Base-by-base conservation (phyloP, 2,113 vertebrate genomes). In the Pyrgilauda ruficollis region DNA sequence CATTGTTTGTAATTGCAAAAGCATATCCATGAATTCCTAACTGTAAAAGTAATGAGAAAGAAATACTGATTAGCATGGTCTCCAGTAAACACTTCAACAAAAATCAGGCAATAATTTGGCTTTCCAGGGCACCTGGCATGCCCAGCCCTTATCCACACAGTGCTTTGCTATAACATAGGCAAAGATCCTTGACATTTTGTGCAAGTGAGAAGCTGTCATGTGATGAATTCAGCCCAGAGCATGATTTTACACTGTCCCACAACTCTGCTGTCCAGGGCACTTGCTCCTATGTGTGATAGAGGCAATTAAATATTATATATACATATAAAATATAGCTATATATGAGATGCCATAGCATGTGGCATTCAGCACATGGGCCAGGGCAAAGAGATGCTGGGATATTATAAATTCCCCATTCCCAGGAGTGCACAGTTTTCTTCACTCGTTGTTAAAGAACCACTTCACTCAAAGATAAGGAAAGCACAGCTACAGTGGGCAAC, bases 1-100 rank as follows among this genome's bases (percentile, higher is more conserved):
- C 99, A 30, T 99, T 99, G 98, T 99, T 99, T 77, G 99, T 99
- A 97, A 99, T 99, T 95, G 99, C 99, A 97, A 99, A 99, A 91
- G 99, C 99, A 58, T 99, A 99, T 89, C 99, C 99, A 5, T 99
- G 99, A 97, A 99, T 99, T 87, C 99, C 99, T 97, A 99, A 97
- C 99, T 99, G 94, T 67, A 98, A 96, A 90, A 85, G 64, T 43
- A 97, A 96, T 12, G 26, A 95, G 63, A 98, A 63, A 96, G 79
- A 95, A 96, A 90, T 33, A 84, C 33, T 92, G 90, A 97, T 98
- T 97, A 97, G 87, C 52, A 72, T 22, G 39, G 74, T 93, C 75
- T 92, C 58, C 33, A 56, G 49, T 61, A 96, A 90, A 87, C 64
- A 84, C 92, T 92, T 95, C 95, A 96, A 93, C 79, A 95, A 97